Evolutionary conservation across 2,113 vertebrate species (phyloP), one percentile per base, ranked within the genome.

Genomic region (Tachuris rubrigastra): DNA sequence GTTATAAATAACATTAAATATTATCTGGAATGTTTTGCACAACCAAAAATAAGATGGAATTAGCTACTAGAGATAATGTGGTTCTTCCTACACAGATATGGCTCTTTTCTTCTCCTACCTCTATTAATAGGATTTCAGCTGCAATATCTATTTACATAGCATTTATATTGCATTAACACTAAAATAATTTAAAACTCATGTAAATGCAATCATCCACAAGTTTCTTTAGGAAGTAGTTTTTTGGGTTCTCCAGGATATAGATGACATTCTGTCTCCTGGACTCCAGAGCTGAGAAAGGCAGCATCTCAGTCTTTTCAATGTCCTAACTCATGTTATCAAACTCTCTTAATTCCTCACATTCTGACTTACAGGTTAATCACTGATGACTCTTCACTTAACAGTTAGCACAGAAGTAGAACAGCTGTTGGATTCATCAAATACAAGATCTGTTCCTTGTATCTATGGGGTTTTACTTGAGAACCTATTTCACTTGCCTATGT

Each of bases 81-180:
- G 28, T 76, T 91, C 71, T 85, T 95, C 71, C 83, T 89, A 84
- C 83, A 80, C 59, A 80, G 59, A 74, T 77, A 90, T 6, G 31
- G 44, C 12, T 94, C 88, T 89, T 85, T 91, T 94, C 69, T 95
- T 93, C 49, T 87, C 15, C 53, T 78, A 35, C n/a, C 13, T 73
- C 75, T 96, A 81, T 92, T 94, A 92, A 87, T 87, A 96, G 84
- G 39, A 89, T 82, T 91, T 65, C 66, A 89, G 53, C 60, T 90
- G 60, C 66, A 89, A 82, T 78, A 72, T 84, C 75, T 5, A 92
- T 85, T 85, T 91, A 68, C 52, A 46, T 41, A 82, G 56, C 39
- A 79, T 85, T 91, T 84, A 46, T 88, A 42, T 86, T 84, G 19
- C 23, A 74, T 84, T 89, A 86, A 63, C 30, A 44, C 33, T 71